Conservation (phyloP, 2,113 vertebrate genomes). For the Larimichthys crocea region DNA sequence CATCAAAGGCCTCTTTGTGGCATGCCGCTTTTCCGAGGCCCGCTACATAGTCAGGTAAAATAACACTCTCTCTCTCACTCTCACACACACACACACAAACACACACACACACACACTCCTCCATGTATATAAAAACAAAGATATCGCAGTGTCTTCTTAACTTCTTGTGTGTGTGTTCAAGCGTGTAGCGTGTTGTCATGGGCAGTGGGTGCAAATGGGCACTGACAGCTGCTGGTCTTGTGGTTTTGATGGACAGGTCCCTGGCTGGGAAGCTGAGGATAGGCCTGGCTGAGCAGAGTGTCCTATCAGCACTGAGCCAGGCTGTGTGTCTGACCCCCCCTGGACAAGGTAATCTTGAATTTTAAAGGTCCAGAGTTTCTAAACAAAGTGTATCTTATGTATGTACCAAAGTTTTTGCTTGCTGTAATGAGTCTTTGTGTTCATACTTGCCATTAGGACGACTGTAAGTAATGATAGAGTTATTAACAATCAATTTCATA, state of each 20-base stretch:
- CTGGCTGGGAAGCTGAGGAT: slow-evolving; percentile 92
- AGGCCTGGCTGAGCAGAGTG: slow-evolving; percentile 91
- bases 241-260: slow-evolving; percentile 84
- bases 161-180: background rate
- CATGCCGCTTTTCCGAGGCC: slow-evolving; percentile 92
- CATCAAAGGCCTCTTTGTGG: slow-evolving; percentile 93
- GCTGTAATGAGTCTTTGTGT: slow-evolving; percentile 5
- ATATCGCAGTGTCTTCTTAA: background rate
- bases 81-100: background rate
- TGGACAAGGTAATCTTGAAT: slow-evolving; percentile 84
- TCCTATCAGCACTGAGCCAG: slow-evolving; percentile 88
- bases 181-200: slow-evolving; percentile 19
- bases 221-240: slow-evolving; percentile 32
- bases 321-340: slow-evolving; percentile 90
- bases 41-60: slow-evolving; percentile 91
- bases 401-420: background rate
- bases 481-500: background rate
- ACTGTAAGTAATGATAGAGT: too few relatives aligned
- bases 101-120: background rate
- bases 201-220: slow-evolving; percentile 14
- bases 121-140: slow-evolving; percentile 7
- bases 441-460: background rate
- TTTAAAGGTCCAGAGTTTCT: slow-evolving; percentile 10
- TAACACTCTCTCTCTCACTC: slow-evolving; percentile 17
- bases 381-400: background rate